These are phyloP conservation scores for Fundulus diaphanus DNA, from an alignment of 2,797 vertebrate species.

Conservation along the genomic window DNA sequence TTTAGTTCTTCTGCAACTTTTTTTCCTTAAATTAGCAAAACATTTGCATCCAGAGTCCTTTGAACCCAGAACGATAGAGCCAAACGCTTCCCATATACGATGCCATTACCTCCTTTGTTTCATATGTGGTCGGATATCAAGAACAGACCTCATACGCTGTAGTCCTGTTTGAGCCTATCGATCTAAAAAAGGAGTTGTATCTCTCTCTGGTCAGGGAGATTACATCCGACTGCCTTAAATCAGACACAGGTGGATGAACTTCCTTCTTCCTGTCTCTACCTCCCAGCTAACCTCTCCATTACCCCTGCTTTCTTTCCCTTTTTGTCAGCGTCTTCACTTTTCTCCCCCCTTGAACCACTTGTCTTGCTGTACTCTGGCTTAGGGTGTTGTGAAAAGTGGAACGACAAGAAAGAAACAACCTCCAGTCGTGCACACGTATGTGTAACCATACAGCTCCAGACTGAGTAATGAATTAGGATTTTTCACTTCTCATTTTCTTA, in stretches of 20 bases:
- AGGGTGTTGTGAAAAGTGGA: slow-evolving; percentile 37
- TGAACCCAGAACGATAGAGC: slow-evolving; percentile 32
- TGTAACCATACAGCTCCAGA: not conserved
- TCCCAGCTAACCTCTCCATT: slow-evolving; percentile 74
- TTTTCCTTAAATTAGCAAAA: slow-evolving; percentile 31
- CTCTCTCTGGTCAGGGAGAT: slow-evolving; percentile 71
- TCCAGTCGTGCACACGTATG: not conserved
- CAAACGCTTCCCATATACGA: slow-evolving; percentile 37
- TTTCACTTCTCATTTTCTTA: not conserved
- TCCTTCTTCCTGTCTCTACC: slow-evolving; percentile 74
- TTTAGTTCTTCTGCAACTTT: slow-evolving; percentile 15
- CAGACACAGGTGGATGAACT: slow-evolving; percentile 83
- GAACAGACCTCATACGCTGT: slow-evolving; percentile 63
- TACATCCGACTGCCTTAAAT: slow-evolving; percentile 81
- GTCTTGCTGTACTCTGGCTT: slow-evolving; percentile 33
- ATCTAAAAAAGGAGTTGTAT: slow-evolving; percentile 75
- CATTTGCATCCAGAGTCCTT: slow-evolving; percentile 39
- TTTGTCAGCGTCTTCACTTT: slow-evolving; percentile 57
- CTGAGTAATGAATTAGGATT: slow-evolving; percentile 1
- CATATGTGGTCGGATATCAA: slow-evolving; percentile 70
- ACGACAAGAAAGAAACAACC: slow-evolving; percentile 19
- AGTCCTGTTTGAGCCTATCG: slow-evolving; percentile 54
- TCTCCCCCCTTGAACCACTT: slow-evolving; percentile 36
- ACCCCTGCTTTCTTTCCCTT: slow-evolving; percentile 66
- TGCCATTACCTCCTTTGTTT: slow-evolving; percentile 59